A percentile compares a stretch with the other conserved stretches of the same genome.
Conservation (phyloP, 92 coral and sea anemone species). For the Phenganax marumi region DNA sequence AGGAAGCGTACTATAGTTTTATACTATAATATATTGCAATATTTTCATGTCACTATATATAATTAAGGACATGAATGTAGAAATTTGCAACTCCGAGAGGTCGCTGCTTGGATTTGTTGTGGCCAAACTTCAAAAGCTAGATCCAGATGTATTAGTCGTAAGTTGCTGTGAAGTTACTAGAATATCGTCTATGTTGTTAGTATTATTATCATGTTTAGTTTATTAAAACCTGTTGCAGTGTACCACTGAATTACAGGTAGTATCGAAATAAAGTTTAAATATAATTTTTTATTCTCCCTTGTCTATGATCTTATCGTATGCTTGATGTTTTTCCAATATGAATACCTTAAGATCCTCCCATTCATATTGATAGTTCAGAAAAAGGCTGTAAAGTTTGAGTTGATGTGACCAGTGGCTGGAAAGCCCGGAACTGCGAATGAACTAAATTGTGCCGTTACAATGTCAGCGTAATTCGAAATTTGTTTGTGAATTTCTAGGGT, state of each 20-base stretch:
- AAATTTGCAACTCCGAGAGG: slow-evolving; percentile 82
- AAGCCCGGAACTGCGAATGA: neutral
- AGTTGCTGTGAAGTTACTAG: neutral
- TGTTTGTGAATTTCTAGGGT: slow-evolving; percentile 55
- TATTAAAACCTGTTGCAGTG: too few relatives aligned
- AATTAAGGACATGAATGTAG: slow-evolving; percentile 78
- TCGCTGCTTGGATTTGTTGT: slow-evolving; percentile 81
- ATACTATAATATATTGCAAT: neutral
- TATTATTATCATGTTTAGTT: too few relatives aligned
- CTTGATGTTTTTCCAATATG: too few relatives aligned
- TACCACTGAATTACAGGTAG: too few relatives aligned
- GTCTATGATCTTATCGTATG: too few relatives aligned
- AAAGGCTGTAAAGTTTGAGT: too few relatives aligned
- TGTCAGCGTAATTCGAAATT: neutral
- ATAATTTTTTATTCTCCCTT: too few relatives aligned
- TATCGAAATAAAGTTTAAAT: too few relatives aligned
- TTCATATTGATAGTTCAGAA: too few relatives aligned
- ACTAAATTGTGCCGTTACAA: neutral
- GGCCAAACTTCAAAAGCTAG: slow-evolving; percentile 93
- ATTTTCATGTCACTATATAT: neutral
- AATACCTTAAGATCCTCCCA: too few relatives aligned
- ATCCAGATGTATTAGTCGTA: slow-evolving; percentile 96
- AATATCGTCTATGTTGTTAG: too few relatives aligned
- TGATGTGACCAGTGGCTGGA: neutral
- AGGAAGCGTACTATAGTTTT: neutral